Evolutionary conservation across 2,797 vertebrate species (phyloP).

Genomic region (Schizopygopsis malacanthus): DNA sequence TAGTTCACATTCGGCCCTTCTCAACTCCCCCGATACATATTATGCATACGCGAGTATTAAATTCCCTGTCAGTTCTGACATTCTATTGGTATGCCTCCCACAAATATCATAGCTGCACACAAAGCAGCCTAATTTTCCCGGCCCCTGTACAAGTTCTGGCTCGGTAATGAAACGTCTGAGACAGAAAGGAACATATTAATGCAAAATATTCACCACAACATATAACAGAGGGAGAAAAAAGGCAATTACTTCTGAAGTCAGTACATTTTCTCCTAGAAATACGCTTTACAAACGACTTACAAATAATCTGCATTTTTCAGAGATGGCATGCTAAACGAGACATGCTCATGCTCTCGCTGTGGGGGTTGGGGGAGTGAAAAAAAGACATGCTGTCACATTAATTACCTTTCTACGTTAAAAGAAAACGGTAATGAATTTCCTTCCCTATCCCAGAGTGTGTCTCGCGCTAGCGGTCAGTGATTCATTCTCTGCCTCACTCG

Average conservation of each 20-base stretch:
- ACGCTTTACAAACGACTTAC: constrained; percentile 63
- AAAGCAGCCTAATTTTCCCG: constrained; percentile 49
- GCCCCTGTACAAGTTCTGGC: constrained; percentile 31
- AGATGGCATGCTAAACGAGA: constrained; percentile 47
- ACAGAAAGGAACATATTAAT: constrained; percentile 34
- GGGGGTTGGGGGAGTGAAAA: constrained; percentile 19
- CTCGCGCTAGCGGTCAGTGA: constrained; percentile 66
- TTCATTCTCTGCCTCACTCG: constrained; percentile 70
- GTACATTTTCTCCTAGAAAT: constrained; percentile 34
- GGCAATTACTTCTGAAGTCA: constrained; percentile 54
- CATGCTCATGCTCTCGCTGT: constrained; percentile 40
- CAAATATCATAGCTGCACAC: constrained; percentile 48
- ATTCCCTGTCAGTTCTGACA: constrained; percentile 33
- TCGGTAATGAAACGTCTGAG: constrained; percentile 43
- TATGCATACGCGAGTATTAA: constrained; percentile 32
- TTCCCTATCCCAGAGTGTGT: constrained; percentile 65
- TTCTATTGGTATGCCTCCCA: constrained; percentile 29
- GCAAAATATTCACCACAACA: constrained; percentile 54
- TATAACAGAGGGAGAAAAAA: constrained; percentile 39
- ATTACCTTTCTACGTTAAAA: constrained; percentile 69
- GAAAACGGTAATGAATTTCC: constrained; percentile 69
- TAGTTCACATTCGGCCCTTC: constrained; percentile 27
- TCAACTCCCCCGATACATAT: constrained; percentile 28
- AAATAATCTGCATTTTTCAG: constrained; percentile 56
- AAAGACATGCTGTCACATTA: constrained; percentile 69